Base-by-base conservation (phyloP, 2,797 vertebrate species). In the Sus cebifrons region DNA sequence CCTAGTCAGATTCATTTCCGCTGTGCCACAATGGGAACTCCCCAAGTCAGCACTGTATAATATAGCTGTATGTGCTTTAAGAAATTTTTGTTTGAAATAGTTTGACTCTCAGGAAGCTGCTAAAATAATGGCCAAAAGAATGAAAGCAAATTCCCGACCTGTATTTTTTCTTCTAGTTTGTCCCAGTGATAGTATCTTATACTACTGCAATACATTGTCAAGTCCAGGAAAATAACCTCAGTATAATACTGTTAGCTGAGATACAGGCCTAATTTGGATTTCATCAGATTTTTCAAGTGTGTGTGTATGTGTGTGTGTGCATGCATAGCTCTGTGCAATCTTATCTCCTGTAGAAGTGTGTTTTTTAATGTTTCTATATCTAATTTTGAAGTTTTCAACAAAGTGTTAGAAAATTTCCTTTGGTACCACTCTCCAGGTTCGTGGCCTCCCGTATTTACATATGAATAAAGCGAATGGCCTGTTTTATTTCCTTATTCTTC, bases 341-440 rank as follows among this genome's bases (percentile, higher is more conserved):
- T 90, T 93, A 32, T 77, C 74, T 77, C 49, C 5, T 85, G 25
- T 82, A 92, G 14, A 82, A 58, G 40, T 67, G 16, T 92, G n/a
- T 27, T 71, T 62, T 86, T 62, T 93, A 84, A 73, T 81, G 58
- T 77, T 79, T 79, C 65, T 78, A 9, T 25, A 64, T 83, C 70
- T 70, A 29, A 65, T 89, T 91, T 85, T 95, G 64, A 86, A 79
- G n/a, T 81, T 91, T 96, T 75, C 89, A 56, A 54, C 29, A 54
- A 60, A 60, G 20, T 84, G 9, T 81, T 93, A 74, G 40, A 89
- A 74, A 91, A 75, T 73, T 64, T 56, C 20, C 36, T 82, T 85
- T 83, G 70, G 62, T 84, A 94, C 25, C 16, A 62, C 6, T 86
- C 64, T 89, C 17, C 20, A 82, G n/a, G 17, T 92, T 93, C 25